Evolutionary conservation across 2,888 invertebrate species (phyloP).

Genomic region (Hofmannophila pseudospretella): DNA sequence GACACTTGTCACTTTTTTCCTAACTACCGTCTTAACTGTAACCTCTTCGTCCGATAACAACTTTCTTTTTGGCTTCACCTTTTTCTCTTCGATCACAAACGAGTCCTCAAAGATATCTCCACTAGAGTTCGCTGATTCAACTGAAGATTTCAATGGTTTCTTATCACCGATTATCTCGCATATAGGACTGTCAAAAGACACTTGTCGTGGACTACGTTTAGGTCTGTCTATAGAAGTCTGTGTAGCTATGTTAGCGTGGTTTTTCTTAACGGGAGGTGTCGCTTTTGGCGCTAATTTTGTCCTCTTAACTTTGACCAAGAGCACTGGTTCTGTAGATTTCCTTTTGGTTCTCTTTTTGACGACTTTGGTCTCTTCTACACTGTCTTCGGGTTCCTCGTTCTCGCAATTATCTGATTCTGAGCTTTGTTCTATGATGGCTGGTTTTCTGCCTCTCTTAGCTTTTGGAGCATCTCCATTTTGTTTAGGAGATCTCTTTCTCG

Average conservation of each 20-base stretch:
- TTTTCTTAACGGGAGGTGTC: constrained; percentile 60
- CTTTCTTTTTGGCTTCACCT: constrained; percentile 49
- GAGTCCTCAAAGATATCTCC: constrained; percentile 70
- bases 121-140: constrained; percentile 44
- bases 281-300: constrained; percentile 47
- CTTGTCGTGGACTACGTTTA: constrained; percentile 45
- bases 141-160: constrained; percentile 21
- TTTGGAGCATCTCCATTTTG: constrained; percentile 19
- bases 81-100: constrained; percentile 49
- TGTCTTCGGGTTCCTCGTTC: constrained; percentile 39
- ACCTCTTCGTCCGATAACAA: constrained; percentile 51
- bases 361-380: constrained; percentile 20
- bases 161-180: constrained; percentile 46
- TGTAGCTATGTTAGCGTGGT: constrained; percentile 57
- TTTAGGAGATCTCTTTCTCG: constrained; percentile 20
- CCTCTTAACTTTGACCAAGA: constrained; percentile 50
- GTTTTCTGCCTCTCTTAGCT: constrained; percentile 25
- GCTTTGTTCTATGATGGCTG: constrained; percentile 17
- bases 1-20: constrained; percentile 45
- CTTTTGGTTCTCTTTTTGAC: constrained; percentile 37
- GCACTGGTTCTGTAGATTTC: constrained; percentile 49
- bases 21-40: constrained; percentile 52
- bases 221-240: constrained; percentile 55
- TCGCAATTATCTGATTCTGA: constrained; percentile 35
- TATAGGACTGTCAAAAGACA: constrained; percentile 61